These are phyloP conservation scores for Rousettus leschenaultii DNA, from an alignment of 2,113 vertebrate genomes.

Conservation along the genomic window DNA sequence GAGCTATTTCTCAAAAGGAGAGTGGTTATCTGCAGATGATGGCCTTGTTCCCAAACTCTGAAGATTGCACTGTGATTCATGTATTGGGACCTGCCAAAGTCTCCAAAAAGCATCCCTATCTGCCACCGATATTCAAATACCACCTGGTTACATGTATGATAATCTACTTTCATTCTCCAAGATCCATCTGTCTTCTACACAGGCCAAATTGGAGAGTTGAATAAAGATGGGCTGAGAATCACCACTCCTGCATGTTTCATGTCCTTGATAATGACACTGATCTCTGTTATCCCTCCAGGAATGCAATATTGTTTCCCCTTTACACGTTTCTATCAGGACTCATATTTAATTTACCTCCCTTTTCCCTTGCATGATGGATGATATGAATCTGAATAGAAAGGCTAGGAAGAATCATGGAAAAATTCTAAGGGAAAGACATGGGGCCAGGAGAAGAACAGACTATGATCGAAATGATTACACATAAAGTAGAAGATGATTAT, in stretches of 20 bases:
- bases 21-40: neutral
- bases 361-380: neutral
- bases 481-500: neutral
- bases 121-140: neutral
- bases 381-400: neutral
- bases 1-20: neutral
- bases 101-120: neutral
- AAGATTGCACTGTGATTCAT: neutral
- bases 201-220: neutral
- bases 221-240: neutral
- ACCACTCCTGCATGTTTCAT: neutral
- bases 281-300: neutral
- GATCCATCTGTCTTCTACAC: neutral
- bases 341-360: neutral
- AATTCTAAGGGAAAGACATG: neutral
- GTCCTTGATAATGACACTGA: neutral
- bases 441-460: neutral
- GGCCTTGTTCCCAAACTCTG: neutral
- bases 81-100: neutral
- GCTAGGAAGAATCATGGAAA: neutral
- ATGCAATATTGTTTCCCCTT: neutral
- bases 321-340: neutral
- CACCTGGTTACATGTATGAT: neutral
- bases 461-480: neutral
- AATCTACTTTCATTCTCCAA: neutral